Conservation (phyloP, 2,113 vertebrate genomes). For the Tympanuchus pallidicinctus region DNA sequence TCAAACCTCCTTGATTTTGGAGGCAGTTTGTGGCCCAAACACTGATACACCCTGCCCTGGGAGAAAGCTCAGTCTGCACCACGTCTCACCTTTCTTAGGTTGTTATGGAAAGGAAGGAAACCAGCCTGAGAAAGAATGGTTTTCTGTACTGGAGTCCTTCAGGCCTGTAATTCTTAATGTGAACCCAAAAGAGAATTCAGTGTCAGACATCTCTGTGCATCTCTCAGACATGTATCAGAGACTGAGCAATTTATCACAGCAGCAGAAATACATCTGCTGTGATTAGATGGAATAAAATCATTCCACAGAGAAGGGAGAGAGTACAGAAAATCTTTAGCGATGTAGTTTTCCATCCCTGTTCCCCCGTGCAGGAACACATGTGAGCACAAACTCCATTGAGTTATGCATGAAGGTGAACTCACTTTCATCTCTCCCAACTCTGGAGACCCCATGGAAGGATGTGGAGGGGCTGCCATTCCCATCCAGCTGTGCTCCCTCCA, state of each 20-base stretch:
- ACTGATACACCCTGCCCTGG: neutral
- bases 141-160: neutral
- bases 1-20: neutral
- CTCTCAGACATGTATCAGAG: conserved; percentile 9
- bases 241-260: conserved; percentile 19
- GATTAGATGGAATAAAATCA: conserved; percentile 31
- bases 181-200: neutral
- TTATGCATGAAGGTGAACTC: neutral
- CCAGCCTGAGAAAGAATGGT: neutral
- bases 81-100: neutral
- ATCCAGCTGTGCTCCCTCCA: neutral
- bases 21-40: neutral
- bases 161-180: neutral
- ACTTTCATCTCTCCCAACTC: neutral
- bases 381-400: neutral
- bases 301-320: neutral
- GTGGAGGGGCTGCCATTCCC: neutral
- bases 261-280: conserved; percentile 21
- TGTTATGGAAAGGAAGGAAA: neutral
- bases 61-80: neutral
- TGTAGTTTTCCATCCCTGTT: neutral
- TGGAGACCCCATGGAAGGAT: neutral
- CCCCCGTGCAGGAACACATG: neutral
- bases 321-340: neutral
- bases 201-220: neutral